phyloP scores from a whole-genome alignment of 2,888 invertebrate genomes.

The Lepidonotus clava region DNA sequence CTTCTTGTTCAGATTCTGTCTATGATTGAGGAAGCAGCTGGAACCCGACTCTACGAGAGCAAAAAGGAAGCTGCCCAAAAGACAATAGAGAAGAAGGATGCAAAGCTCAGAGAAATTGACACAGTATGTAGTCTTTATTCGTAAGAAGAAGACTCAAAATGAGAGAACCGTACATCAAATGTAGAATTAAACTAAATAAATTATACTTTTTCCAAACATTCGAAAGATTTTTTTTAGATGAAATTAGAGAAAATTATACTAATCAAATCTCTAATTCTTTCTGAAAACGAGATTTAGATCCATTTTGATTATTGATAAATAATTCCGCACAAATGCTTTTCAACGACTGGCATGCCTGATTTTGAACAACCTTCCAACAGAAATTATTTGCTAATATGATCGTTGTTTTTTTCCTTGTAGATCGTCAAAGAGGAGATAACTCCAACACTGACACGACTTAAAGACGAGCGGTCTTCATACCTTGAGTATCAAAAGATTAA shows the following conservation, averaged over 20 bases:
- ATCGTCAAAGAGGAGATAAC: constrained; percentile 89
- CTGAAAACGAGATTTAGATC: background rate
- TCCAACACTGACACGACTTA: constrained; percentile 92
- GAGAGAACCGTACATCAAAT: background rate
- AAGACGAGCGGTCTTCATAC: constrained; percentile 91
- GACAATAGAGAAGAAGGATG: constrained; percentile 95
- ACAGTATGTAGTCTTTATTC: too few relatives aligned
- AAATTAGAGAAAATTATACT: background rate
- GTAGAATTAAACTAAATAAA: background rate
- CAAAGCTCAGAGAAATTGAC: constrained; percentile 92
- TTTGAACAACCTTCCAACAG: background rate
- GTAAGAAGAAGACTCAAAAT: too few relatives aligned
- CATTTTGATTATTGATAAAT: background rate
- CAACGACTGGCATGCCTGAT: background rate
- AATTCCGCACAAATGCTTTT: background rate
- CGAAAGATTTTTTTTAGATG: background rate
- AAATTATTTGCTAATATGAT: background rate
- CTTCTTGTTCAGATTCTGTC: constrained; percentile 80
- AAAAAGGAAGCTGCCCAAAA: constrained; percentile 93
- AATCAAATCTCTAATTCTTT: background rate
- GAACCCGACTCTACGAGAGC: constrained; percentile 96
- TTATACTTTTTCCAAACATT: background rate
- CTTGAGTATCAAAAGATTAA: constrained; percentile 92
- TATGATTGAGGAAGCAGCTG: constrained; percentile 99
- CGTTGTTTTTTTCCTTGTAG: constrained; percentile 69